These are phyloP conservation scores for Lasioglossum lativentre DNA, from an alignment of 2,888 invertebrate species.

Conservation along the genomic window DNA sequence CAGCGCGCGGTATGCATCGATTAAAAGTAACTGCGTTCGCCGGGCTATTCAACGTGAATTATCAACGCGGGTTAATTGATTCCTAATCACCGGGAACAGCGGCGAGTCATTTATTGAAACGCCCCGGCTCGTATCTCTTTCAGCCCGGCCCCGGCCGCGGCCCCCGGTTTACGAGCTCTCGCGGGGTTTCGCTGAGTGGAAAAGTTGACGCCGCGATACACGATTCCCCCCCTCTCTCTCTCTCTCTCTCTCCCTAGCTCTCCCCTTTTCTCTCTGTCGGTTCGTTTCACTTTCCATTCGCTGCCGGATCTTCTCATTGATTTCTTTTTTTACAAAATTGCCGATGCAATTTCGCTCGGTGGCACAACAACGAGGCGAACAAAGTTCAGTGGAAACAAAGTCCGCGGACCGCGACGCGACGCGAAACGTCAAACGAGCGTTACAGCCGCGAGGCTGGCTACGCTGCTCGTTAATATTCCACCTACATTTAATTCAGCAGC, in stretches of 20 bases:
- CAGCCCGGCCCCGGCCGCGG: not conserved
- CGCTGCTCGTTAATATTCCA: slow-evolving; percentile 46
- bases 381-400: not conserved
- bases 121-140: slow-evolving; percentile 19
- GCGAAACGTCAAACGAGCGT: slow-evolving; percentile 26
- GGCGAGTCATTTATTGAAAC: slow-evolving; percentile 46
- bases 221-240: not conserved
- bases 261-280: not conserved
- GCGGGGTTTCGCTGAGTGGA: not conserved
- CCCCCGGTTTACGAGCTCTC: not conserved
- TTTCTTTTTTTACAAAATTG: not conserved
- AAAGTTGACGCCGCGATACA: slow-evolving; percentile 18
- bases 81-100: slow-evolving; percentile 49
- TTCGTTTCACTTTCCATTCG: not conserved
- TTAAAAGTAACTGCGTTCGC: slow-evolving; percentile 56
- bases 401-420: not conserved
- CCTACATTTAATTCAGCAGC: slow-evolving; percentile 39
- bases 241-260: not conserved
- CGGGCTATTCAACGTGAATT: slow-evolving; percentile 54
- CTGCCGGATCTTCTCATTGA: not conserved
- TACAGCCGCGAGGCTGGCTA: not conserved
- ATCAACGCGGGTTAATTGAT: slow-evolving; percentile 55
- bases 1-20: slow-evolving; percentile 37
- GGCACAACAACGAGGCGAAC: not conserved
- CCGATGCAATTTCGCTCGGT: not conserved